Percentiles rank a stretch among this genome's conserved stretches.
Conservation (phyloP, 2,113 vertebrate genomes). For the Antennarius striatus region DNA sequence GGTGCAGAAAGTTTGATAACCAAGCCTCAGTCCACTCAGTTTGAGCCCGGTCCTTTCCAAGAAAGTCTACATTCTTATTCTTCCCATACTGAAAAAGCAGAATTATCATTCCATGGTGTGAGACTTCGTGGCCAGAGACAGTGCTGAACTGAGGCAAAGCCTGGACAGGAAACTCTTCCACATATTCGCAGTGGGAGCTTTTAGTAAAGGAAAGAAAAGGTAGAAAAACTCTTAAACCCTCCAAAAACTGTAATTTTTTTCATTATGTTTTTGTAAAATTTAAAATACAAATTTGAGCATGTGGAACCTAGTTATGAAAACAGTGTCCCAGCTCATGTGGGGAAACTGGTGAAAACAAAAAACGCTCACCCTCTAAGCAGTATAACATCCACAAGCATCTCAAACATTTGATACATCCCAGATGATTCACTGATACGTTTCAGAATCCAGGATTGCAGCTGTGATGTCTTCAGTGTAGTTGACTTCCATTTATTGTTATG, state of each 20-base stretch:
- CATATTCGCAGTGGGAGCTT: conserved; percentile 83
- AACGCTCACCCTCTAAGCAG: conserved; percentile 87
- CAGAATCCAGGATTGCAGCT: conserved; percentile 87
- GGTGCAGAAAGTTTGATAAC: conserved; percentile 96
- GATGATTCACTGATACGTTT: conserved; percentile 92
- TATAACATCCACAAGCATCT: conserved; percentile 90
- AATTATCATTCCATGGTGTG: conserved; percentile 84
- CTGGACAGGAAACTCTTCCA: conserved; percentile 92
- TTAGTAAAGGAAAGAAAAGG: not conserved
- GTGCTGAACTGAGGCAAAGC: conserved; percentile 84
- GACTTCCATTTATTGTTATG: conserved; percentile 87
- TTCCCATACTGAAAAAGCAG: conserved; percentile 92
- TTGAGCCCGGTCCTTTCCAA: conserved; percentile 84
- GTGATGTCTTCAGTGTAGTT: conserved; percentile 78
- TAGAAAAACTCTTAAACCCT: not conserved
- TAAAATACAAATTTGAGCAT: too few species aligned
- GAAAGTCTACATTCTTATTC: conserved; percentile 81
- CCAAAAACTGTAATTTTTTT: too few species aligned
- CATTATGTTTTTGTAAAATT: too few species aligned
- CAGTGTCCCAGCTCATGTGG: not conserved
- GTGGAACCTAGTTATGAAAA: too few species aligned
- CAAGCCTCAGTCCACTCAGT: conserved; percentile 89
- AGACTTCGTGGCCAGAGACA: conserved; percentile 82
- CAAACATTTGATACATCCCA: conserved; percentile 96
- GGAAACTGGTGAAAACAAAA: not conserved